phyloP scores from a whole-genome alignment of 2,797 vertebrate genomes.

The Aulostomus chinensis region DNA sequence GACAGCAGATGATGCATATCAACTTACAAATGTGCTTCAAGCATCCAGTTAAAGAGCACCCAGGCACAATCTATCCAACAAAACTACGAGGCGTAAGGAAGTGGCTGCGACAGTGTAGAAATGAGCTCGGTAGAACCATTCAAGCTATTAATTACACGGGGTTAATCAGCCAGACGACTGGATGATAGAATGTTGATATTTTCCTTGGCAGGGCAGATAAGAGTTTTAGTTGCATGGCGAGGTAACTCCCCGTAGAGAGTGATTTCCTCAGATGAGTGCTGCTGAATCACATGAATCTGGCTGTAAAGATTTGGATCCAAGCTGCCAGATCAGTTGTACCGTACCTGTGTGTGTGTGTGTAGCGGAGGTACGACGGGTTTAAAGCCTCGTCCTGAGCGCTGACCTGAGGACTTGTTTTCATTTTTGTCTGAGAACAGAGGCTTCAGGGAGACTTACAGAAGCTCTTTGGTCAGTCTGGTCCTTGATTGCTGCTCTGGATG shows the following conservation, averaged over 20 bases:
- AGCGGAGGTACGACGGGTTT: too few species aligned
- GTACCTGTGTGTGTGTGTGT: too few species aligned
- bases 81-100: background rate
- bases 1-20: slow-evolving; percentile 15
- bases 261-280: background rate
- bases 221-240: background rate
- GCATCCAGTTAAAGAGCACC: background rate
- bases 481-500: background rate
- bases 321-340: too few species aligned
- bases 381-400: slow-evolving; percentile 10
- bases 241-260: slow-evolving; percentile 1
- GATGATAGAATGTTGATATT: background rate
- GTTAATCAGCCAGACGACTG: background rate
- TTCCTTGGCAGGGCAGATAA: background rate
- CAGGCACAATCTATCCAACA: background rate
- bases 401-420: slow-evolving; percentile 1
- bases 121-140: too few species aligned
- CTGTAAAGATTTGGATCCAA: background rate
- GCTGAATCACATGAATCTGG: slow-evolving; percentile 12
- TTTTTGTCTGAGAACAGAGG: background rate
- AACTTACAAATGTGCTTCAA: background rate
- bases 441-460: slow-evolving; percentile 1
- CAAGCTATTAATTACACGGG: too few species aligned
- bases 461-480: background rate
- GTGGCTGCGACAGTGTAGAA: too few species aligned